Evolutionary conservation across 2,113 vertebrate genomes (phyloP).

Genomic region (Raja brachyura): DNA sequence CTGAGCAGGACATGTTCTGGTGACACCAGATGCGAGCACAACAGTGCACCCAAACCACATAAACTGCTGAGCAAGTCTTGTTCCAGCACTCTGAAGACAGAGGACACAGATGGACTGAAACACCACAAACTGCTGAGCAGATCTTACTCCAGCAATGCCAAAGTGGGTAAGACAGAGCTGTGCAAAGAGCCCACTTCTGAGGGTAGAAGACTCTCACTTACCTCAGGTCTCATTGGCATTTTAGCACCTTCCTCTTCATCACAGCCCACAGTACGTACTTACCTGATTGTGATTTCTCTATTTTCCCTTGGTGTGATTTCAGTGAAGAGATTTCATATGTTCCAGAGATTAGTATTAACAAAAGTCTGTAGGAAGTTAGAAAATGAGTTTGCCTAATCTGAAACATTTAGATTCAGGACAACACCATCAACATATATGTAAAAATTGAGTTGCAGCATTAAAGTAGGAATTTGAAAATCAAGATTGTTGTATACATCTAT

Average conservation of each 20-base stretch:
- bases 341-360: neutral
- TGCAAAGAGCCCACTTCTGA: conserved; percentile 70
- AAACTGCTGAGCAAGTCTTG: conserved; percentile 73
- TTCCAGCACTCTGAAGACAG: conserved; percentile 67
- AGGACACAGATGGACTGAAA: conserved; percentile 73
- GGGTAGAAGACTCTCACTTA: conserved; percentile 79
- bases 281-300: conserved; percentile 40
- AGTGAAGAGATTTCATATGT: neutral
- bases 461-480: neutral
- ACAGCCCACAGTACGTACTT: conserved; percentile 66
- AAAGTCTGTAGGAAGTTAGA: neutral
- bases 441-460: neutral
- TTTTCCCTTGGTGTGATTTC: neutral
- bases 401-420: neutral
- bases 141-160: conserved; percentile 67
- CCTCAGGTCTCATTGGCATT: conserved; percentile 88
- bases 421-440: neutral
- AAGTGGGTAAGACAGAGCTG: conserved; percentile 66
- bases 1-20: conserved; percentile 67
- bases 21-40: conserved; percentile 71
- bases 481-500: neutral
- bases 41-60: conserved; percentile 65
- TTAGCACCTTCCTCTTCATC: conserved; percentile 73
- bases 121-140: conserved; percentile 73
- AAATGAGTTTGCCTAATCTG: neutral